Conservation (phyloP, 2,797 vertebrate genomes). For the Ibycter americanus region DNA sequence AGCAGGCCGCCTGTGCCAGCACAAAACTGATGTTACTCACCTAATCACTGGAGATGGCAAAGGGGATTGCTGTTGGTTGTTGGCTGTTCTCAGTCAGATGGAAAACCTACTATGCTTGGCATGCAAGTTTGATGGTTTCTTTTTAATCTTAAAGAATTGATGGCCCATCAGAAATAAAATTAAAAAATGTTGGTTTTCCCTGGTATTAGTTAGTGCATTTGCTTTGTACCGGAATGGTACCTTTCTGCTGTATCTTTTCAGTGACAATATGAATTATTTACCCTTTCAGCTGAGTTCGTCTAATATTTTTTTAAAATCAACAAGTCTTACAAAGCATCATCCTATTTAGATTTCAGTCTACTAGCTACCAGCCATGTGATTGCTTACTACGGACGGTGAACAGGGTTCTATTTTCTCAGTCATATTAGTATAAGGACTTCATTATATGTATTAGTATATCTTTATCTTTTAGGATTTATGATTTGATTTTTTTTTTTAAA, state of each 20-base stretch:
- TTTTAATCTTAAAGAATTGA: background rate
- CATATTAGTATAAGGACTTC: background rate
- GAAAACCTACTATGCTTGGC: background rate
- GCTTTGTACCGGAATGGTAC: background rate
- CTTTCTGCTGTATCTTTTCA: background rate
- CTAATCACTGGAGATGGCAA: background rate
- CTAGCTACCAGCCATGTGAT: background rate
- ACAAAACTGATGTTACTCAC: background rate
- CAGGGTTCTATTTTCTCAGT: background rate
- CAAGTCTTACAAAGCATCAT: background rate
- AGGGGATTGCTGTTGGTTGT: background rate
- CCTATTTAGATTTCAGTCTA: background rate
- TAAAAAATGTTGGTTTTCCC: background rate
- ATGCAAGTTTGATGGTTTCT: background rate
- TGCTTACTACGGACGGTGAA: background rate
- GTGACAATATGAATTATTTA: background rate
- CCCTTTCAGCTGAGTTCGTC: background rate
- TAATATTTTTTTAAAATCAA: background rate
- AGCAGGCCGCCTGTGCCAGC: background rate
- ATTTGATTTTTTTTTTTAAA: background rate
- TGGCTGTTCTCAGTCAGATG: background rate
- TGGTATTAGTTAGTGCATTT: background rate
- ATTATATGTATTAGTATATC: background rate
- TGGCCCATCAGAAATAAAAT: background rate
- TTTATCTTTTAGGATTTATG: background rate